Conservation (phyloP, 2,113 vertebrate species). For the Dunckerocampus dactyliophorus region DNA sequence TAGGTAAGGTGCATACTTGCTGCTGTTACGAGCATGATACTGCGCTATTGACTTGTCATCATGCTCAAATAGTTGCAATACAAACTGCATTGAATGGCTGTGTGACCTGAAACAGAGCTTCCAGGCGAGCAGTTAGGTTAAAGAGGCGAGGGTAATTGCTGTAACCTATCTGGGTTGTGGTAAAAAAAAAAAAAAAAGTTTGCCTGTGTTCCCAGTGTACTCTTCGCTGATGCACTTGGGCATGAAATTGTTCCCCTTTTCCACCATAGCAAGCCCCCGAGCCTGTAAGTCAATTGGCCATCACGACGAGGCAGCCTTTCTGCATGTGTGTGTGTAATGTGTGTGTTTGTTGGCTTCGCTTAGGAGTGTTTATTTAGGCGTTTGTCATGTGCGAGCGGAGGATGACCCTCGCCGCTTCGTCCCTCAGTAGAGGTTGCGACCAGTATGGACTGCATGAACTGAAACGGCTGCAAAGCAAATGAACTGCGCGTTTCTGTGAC, state of each 20-base stretch:
- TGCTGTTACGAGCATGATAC: no score
- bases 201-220: conserved; percentile 53
- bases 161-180: conserved; percentile 61
- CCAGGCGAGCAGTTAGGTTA: conserved; percentile 51
- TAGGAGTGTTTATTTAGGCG: neutral
- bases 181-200: conserved; percentile 54
- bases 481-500: conserved; percentile 38
- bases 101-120: conserved; percentile 42
- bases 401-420: conserved; percentile 27
- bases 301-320: conserved; percentile 30
- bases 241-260: conserved; percentile 65
- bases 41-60: conserved; percentile 5
- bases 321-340: conserved; percentile 24
- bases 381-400: neutral
- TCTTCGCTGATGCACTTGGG: conserved; percentile 59
- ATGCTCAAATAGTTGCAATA: conserved; percentile 41
- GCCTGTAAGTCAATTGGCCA: conserved; percentile 33
- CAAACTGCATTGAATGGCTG: conserved; percentile 12
- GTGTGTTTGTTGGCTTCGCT: conserved; percentile 2
- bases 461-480: conserved; percentile 20
- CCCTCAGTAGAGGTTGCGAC: conserved; percentile 28
- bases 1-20: no score
- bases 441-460: conserved; percentile 43
- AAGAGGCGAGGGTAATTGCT: conserved; percentile 68
- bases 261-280: conserved; percentile 42